Percentiles rank a stretch among this genome's conserved stretches.
phyloP scores from a whole-genome alignment of 2,888 invertebrate genomes.

The Cyclophora punctaria region DNA sequence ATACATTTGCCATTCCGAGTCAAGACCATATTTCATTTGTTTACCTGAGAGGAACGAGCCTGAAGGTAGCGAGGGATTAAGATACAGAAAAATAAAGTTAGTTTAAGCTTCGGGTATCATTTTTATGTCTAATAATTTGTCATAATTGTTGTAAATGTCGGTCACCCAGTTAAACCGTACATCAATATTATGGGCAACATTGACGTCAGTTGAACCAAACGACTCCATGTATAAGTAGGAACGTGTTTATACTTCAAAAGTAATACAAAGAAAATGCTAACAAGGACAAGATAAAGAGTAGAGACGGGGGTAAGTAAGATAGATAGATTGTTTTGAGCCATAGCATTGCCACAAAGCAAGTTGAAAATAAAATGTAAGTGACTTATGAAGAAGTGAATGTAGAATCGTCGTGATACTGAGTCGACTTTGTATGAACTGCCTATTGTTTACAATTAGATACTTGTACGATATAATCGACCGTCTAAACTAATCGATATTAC shows the following conservation, averaged over 20 bases:
- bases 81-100: slow-evolving; percentile 74
- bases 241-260: slow-evolving; percentile 21
- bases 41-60: slow-evolving; percentile 92
- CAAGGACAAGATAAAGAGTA: slow-evolving; percentile 28
- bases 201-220: slow-evolving; percentile 14
- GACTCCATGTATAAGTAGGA: slow-evolving; percentile 33
- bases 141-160: slow-evolving; percentile 12
- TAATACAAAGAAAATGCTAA: slow-evolving; percentile 20
- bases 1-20: slow-evolving; percentile 71
- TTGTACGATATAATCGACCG: slow-evolving; percentile 19
- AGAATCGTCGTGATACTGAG: slow-evolving; percentile 29
- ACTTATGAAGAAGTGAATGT: slow-evolving; percentile 49
- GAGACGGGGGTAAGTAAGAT: slow-evolving; percentile 18
- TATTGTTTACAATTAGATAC: slow-evolving; percentile 13
- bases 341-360: slow-evolving; percentile 73
- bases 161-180: not conserved
- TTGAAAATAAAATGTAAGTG: slow-evolving; percentile 61
- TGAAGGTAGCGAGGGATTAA: slow-evolving; percentile 82
- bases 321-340: slow-evolving; percentile 36
- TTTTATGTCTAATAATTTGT: slow-evolving; percentile 21
- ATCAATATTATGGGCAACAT: not conserved
- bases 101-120: slow-evolving; percentile 50
- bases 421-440: slow-evolving; percentile 31
- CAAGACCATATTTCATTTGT: slow-evolving; percentile 70
- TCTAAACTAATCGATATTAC: slow-evolving; percentile 21